Base-by-base conservation (phyloP, 2,797 vertebrate species). In the Neosilurus mollespiculum region DNA sequence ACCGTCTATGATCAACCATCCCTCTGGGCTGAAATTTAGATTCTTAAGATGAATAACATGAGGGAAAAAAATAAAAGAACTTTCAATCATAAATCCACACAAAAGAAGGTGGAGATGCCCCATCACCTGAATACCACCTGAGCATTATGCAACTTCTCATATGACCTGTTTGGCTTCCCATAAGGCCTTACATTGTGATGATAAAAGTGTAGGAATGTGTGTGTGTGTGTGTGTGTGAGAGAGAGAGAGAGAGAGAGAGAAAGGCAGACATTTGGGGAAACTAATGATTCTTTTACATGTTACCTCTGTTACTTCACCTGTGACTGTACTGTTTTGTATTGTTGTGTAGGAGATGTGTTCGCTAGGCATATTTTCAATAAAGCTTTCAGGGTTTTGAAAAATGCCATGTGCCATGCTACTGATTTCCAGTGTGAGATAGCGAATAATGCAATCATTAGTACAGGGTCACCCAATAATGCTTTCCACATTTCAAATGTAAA, bases 331-430 rank as follows among this genome's bases (percentile, higher is more conserved):
- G 90, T 91, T 91, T 90, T 91, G 91, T 91, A 90, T 90, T 86
- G 85, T 89, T 91, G 90, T 89, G 87, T 90, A 91, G 89, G 84
- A 88, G 87, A 90, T 86, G 85, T 89, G 90, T 88, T 88, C 84
- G 88, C 86, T 91, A 88, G 88, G 86, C 87, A 91, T 91, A 91
- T 92, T 91, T 91, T 92, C 89, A 92, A 92, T 92, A 91, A 92
- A 92, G 87, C 83, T 87, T 91, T 91, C 91, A 90, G 87, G 90
- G 94, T 93, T 95, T 95, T 94, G 90, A 91, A 90, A 89, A 93
- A 91, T 82, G 84, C 84, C 81, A 75, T 53, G 80, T 11, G 7
- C 54, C 54, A 37, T 84, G 86, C 56, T 22, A 2, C 9, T 65
- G 24, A 65, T 24, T 65, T 24, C n/a, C 62, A 16, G 56, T 18